Conservation (phyloP, 2,888 invertebrate species). For the Drosophila formosana region DNA sequence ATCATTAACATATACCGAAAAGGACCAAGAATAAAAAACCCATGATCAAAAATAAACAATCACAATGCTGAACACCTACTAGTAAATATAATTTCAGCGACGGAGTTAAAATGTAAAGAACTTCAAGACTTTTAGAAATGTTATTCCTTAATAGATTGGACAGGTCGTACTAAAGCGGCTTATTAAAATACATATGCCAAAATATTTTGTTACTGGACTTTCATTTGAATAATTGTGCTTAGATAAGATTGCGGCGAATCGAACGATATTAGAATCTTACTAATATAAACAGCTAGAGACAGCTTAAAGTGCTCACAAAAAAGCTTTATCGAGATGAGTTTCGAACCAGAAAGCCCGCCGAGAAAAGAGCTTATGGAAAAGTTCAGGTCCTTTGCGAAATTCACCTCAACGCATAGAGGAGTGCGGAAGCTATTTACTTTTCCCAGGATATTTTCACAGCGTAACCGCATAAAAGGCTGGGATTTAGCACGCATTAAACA, state of each 20-base stretch:
- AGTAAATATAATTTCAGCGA: too few species aligned
- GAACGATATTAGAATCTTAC: background rate
- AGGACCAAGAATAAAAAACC: background rate
- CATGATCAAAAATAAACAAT: too few species aligned
- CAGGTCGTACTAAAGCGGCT: background rate
- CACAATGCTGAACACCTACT: background rate
- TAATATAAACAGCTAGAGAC: background rate
- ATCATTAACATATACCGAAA: background rate
- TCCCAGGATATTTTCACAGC: constrained; percentile 66
- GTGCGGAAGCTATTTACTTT: constrained; percentile 62
- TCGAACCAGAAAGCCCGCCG: constrained; percentile 36
- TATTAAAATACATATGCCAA: background rate
- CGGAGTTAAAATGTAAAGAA: background rate
- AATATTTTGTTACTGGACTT: background rate
- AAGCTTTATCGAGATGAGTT: constrained; percentile 30
- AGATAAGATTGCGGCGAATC: constrained; percentile 18
- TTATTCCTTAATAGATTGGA: background rate
- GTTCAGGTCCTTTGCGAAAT: constrained; percentile 45
- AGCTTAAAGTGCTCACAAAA: background rate
- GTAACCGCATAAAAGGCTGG: constrained; percentile 52
- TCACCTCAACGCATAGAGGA: constrained; percentile 32
- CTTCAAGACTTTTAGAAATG: background rate
- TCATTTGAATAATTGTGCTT: background rate
- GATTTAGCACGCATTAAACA: constrained; percentile 72
- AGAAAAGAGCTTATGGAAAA: constrained; percentile 21